phyloP scores from a whole-genome alignment of 2,888 invertebrate species.

The Trichogramma evanescens region DNA sequence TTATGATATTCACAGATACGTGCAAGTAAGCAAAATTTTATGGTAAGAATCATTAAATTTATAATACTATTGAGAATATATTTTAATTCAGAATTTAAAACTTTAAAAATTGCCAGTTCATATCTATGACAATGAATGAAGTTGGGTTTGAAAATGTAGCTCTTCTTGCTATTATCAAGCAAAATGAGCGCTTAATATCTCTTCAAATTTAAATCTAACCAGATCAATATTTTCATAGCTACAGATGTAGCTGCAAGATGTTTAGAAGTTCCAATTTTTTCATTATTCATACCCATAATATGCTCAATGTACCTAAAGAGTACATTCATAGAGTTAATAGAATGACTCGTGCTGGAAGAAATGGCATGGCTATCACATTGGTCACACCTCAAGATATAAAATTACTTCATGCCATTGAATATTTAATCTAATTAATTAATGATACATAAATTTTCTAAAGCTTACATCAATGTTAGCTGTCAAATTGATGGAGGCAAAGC shows the following conservation, averaged over 20 bases:
- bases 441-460: too few species aligned
- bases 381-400: constrained; percentile 88
- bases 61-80: constrained; percentile 3
- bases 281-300: constrained; percentile 91
- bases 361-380: constrained; percentile 82
- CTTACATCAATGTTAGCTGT: too few species aligned
- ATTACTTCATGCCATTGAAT: constrained; percentile 78
- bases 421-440: too few species aligned
- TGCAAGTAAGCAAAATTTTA: constrained; percentile 66
- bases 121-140: constrained; percentile 81
- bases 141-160: constrained; percentile 85
- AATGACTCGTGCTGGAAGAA: constrained; percentile 82
- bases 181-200: constrained; percentile 76
- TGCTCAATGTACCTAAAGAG: constrained; percentile 85
- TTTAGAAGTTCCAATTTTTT: constrained; percentile 92
- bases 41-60: background rate
- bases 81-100: background rate
- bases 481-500: too few species aligned
- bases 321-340: constrained; percentile 97
- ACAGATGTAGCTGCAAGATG: constrained; percentile 97
- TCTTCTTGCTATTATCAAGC: constrained; percentile 88
- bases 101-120: constrained; percentile 77
- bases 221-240: constrained; percentile 81
- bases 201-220: constrained; percentile 86
- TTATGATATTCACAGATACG: constrained; percentile 92